Evolutionary conservation across 2,888 invertebrate species (phyloP), one percentile per base, ranked within the genome.

Genomic region (Tinea semifulvella): DNA sequence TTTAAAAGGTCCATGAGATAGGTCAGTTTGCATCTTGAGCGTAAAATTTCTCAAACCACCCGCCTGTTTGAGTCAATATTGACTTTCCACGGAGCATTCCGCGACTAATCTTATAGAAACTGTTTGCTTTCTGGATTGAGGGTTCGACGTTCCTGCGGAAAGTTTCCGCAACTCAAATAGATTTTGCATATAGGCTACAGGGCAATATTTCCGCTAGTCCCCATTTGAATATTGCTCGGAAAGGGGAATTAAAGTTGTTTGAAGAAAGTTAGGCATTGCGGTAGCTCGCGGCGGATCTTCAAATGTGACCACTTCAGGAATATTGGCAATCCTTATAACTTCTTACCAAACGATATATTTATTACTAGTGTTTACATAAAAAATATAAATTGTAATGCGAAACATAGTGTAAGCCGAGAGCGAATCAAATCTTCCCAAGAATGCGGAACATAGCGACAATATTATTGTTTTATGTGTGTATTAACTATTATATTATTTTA

Each of bases 71-170:
- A 60, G 68, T 69, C 68, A 72, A 73, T 72, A 75, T 75, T 74
- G 71, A 72, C 70, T 63, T 53, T 53, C 56, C 60, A 55, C 61
- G 63, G 61, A 68, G 68, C 69, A 69, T 69, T 69, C 65, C 60
- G 60, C 68, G 66, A 68, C 71, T 75, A 75, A 75, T 74, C 75
- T 74, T 72, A 73, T 75, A 70, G 72, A 74, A 71, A 73, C 68
- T 75, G 71, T 75, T 75, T 75, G 68, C 72, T 50, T 67, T 65
- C 61, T 54, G 66, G 71, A 72, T 72, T 69, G 71, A 72, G 68
- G 71, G 68, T 63, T 68, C 66, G 52, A 60, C 60, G 63, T 62
- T 68, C 68, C 64, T 62, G 60, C 55, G 63, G 65, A 65, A 74
- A 75, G 63, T 74, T 76, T 67, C 57, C 67, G 64, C 65, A 64